These are phyloP conservation scores for Monodelphis domestica DNA, from an alignment of 2,797 vertebrate species.

Conservation along the genomic window DNA sequence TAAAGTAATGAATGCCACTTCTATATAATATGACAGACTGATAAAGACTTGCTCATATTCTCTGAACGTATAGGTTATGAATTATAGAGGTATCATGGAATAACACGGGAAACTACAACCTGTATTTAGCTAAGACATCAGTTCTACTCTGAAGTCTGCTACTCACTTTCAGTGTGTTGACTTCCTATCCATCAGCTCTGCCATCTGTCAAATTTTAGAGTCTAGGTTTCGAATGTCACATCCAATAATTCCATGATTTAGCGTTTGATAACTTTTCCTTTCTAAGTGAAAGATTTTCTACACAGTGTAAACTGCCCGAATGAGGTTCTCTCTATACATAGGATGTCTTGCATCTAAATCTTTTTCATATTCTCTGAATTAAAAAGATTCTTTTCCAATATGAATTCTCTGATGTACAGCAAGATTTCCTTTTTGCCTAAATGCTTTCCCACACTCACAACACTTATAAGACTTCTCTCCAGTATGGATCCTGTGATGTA, in stretches of 20 bases:
- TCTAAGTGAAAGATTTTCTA: neutral
- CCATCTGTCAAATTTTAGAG: neutral
- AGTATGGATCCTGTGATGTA: conserved; percentile 49
- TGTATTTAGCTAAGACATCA: neutral
- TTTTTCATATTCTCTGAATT: neutral
- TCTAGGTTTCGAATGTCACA: neutral
- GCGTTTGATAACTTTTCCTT: neutral
- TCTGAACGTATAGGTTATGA: neutral
- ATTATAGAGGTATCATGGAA: neutral
- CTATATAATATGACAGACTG: neutral
- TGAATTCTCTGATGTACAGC: conserved; percentile 31
- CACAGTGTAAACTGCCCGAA: neutral
- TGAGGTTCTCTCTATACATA: neutral
- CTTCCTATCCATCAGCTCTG: neutral
- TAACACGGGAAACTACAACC: accelerated
- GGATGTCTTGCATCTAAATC: neutral
- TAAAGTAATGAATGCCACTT: neutral
- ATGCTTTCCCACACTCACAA: conserved; percentile 35
- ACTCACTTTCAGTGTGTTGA: neutral
- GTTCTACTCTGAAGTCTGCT: neutral
- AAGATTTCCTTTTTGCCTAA: conserved; percentile 13
- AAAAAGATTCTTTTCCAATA: conserved; percentile 38
- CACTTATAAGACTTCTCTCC: conserved; percentile 49
- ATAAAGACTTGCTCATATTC: neutral
- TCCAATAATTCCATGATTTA: neutral